Conservation (phyloP, 2,888 invertebrate species). For the Lasius platythorax region DNA sequence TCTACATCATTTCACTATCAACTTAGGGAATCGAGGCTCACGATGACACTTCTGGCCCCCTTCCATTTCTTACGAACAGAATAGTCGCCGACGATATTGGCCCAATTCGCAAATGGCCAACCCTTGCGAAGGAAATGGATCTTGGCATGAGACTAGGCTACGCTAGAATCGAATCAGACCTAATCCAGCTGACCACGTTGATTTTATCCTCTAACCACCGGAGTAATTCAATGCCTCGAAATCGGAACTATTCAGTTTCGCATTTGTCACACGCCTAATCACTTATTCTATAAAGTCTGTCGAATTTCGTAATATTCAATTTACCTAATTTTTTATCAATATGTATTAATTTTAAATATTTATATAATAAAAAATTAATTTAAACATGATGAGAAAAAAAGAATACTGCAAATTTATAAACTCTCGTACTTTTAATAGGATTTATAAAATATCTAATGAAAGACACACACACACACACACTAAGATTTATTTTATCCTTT, state of each 20-base stretch:
- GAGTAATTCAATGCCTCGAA: slow-evolving; percentile 53
- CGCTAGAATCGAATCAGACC: slow-evolving; percentile 74
- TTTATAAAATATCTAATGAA: not conserved
- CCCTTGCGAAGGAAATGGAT: slow-evolving; percentile 73
- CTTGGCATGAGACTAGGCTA: slow-evolving; percentile 73
- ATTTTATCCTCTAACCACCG: slow-evolving; percentile 66
- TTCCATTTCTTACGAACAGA: slow-evolving; percentile 49
- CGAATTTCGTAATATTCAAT: not conserved
- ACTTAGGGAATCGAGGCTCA: slow-evolving; percentile 61
- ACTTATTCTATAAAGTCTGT: not conserved
- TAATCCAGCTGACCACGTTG: slow-evolving; percentile 76
- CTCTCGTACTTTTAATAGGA: not conserved
- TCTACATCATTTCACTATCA: slow-evolving; percentile 72
- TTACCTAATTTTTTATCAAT: not conserved
- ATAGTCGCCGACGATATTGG: slow-evolving; percentile 71
- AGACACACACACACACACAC: not conserved
- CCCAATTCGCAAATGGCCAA: slow-evolving; percentile 73
- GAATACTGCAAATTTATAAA: not conserved
- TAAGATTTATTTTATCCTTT: not conserved
- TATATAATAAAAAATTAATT: not conserved
- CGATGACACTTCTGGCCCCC: slow-evolving; percentile 67
- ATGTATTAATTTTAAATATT: not conserved
- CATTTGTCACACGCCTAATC: slow-evolving; percentile 26
- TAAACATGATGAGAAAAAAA: not conserved
- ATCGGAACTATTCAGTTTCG: slow-evolving; percentile 64